Base-by-base conservation (phyloP, 2,888 invertebrate species). In the Drosophila percnosoma region DNA sequence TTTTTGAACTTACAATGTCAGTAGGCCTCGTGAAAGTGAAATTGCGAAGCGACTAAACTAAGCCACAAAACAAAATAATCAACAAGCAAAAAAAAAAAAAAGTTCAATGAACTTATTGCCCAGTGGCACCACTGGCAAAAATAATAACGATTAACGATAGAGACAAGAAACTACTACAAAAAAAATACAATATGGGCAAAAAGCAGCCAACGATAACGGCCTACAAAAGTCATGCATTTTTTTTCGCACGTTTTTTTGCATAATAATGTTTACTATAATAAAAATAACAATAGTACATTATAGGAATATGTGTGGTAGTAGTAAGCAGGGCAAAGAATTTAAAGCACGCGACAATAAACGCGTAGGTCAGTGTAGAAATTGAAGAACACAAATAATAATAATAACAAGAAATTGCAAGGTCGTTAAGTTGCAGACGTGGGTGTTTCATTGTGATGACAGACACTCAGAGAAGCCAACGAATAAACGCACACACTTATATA, bases 91-190 rank as follows among this genome's bases (percentile, higher is more conserved):
- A 61, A 73, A 87, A 65, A 65, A 65, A 45, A 61, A 68, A 68
- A 75, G 84, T 89, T 84, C 87, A 87, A 79, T 67, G 89, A 84
- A 84, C 84, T 82, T 84, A 82, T 89, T 89, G 64, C 73, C 87
- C 84, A 82, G 78, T 83, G 82, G 84, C 87, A 68, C 82, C 84
- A 67, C 76, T 68, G 60, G 62, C 64, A 69, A 54, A 57, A 76
- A 72, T 70, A 68, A 65, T 65, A 81, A 83, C 65, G 54, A 81
- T 49, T 65, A 81, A 83, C 68, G 49, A 81, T 49, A 84, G 58
- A 68, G 52, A 59, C 65, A 75, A 70, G 58, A 73, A 85, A 84
- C 85, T 80, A 82, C 71, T 66, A 66, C 66, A 57, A 81, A 72
- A 65, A 24, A 55, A 70, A 62, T 31, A 52, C 49, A 55, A 45